phyloP scores from a whole-genome alignment of 2,113 vertebrate genomes.

The Podarcis raffonei region DNA sequence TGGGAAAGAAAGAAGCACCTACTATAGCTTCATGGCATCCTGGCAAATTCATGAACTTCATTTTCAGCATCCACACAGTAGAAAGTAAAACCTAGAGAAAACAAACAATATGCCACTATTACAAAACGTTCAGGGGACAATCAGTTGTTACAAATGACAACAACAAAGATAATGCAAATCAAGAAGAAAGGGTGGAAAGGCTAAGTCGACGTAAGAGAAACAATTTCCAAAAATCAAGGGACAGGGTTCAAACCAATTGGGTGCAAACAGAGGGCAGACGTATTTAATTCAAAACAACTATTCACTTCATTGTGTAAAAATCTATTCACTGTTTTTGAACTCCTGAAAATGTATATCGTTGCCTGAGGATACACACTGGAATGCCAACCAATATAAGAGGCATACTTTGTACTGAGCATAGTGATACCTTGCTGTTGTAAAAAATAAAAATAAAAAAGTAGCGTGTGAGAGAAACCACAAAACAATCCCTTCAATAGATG shows the following conservation, averaged over 20 bases:
- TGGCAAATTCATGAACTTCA: background rate
- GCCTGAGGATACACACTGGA: background rate
- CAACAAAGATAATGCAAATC: background rate
- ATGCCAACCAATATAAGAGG: background rate
- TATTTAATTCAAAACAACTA: background rate
- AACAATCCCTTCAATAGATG: background rate
- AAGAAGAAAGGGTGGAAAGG: conserved; percentile 8
- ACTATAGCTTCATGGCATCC: conserved; percentile 41
- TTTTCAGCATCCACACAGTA: conserved; percentile 21
- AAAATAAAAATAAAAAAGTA: background rate
- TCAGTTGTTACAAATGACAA: conserved; percentile 11
- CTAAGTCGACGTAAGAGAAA: background rate
- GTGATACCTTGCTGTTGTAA: background rate
- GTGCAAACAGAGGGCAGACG: background rate
- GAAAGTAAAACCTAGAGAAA: background rate
- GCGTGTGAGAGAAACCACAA: background rate
- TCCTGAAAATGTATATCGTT: too few relatives aligned
- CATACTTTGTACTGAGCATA: background rate
- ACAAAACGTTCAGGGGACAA: conserved; percentile 8
- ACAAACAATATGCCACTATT: background rate
- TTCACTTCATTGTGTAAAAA: background rate
- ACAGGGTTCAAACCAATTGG: background rate
- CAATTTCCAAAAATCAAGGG: background rate
- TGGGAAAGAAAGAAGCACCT: conserved; percentile 42
- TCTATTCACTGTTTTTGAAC: background rate